A percentile compares a stretch with the other conserved stretches of the same genome.
These are phyloP conservation scores for Ypsolopha sequella DNA, from an alignment of 2,888 invertebrate species.

Conservation along the genomic window DNA sequence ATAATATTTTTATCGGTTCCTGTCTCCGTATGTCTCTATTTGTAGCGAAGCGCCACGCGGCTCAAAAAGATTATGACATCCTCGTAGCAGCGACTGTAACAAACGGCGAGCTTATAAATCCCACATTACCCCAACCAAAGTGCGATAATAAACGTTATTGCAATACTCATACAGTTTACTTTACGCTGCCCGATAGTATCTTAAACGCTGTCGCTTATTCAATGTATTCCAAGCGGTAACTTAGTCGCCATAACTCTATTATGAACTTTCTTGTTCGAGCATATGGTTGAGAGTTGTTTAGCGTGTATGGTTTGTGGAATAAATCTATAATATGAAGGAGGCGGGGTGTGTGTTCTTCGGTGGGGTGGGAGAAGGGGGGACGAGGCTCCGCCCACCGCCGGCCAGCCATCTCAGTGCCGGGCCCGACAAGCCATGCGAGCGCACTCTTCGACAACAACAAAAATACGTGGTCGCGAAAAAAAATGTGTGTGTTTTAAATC, in stretches of 20 bases:
- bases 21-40: constrained; percentile 39
- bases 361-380: constrained; percentile 45
- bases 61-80: constrained; percentile 68
- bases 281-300: constrained; percentile 65
- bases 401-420: constrained; percentile 62
- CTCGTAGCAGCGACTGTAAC: constrained; percentile 40
- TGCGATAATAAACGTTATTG: constrained; percentile 33
- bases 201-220: constrained; percentile 56
- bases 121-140: constrained; percentile 23
- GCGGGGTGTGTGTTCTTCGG: constrained; percentile 59
- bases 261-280: constrained; percentile 48
- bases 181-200: constrained; percentile 22
- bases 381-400: constrained; percentile 43
- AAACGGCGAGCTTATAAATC: constrained; percentile 50
- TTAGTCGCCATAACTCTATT: constrained; percentile 55
- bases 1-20: constrained; percentile 14
- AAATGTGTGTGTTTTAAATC: constrained; percentile 16
- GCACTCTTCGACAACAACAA: constrained; percentile 19
- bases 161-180: constrained; percentile 30
- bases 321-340: constrained; percentile 70
- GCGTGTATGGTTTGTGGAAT: constrained; percentile 48
- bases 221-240: constrained; percentile 62
- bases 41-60: constrained; percentile 52
- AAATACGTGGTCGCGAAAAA: constrained; percentile 11
- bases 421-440: constrained; percentile 28